These are phyloP conservation scores for Xiphophorus maculatus DNA, from an alignment of 2,113 vertebrate species.

Conservation along the genomic window DNA sequence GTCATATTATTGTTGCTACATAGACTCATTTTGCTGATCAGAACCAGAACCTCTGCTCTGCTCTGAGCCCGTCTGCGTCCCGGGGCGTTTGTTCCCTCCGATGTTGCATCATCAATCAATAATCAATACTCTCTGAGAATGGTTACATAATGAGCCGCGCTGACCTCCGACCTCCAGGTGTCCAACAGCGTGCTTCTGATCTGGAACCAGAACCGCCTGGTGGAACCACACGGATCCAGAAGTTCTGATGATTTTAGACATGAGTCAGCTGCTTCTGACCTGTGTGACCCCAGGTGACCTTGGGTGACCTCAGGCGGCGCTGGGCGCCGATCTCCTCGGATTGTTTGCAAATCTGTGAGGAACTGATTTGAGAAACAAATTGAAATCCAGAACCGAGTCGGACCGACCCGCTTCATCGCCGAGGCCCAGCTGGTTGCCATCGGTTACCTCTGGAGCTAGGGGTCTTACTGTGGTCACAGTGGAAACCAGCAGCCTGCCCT, in stretches of 20 bases:
- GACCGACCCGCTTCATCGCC: background rate
- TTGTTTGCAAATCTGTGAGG: background rate
- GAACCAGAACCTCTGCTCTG: background rate
- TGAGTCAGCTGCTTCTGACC: too few species aligned
- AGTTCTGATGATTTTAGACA: too few species aligned
- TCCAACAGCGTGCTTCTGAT: background rate
- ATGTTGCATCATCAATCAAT: background rate
- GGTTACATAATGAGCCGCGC: background rate
- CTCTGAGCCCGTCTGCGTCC: background rate
- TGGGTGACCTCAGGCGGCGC: too few species aligned
- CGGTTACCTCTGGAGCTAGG: background rate
- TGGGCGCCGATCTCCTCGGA: background rate
- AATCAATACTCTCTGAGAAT: background rate
- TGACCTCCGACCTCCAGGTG: background rate
- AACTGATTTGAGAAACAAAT: conserved; percentile 16
- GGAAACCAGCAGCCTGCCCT: background rate
- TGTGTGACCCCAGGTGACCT: too few species aligned
- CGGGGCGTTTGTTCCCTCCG: background rate
- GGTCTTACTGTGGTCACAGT: background rate
- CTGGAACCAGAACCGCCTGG: too few species aligned
- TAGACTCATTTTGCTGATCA: background rate
- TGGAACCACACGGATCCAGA: too few species aligned
- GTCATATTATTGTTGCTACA: too few species aligned
- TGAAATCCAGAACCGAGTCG: background rate
- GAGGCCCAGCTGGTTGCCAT: background rate